Conservation (phyloP, 2,113 vertebrate species). For the Atractosteus spatula region DNA sequence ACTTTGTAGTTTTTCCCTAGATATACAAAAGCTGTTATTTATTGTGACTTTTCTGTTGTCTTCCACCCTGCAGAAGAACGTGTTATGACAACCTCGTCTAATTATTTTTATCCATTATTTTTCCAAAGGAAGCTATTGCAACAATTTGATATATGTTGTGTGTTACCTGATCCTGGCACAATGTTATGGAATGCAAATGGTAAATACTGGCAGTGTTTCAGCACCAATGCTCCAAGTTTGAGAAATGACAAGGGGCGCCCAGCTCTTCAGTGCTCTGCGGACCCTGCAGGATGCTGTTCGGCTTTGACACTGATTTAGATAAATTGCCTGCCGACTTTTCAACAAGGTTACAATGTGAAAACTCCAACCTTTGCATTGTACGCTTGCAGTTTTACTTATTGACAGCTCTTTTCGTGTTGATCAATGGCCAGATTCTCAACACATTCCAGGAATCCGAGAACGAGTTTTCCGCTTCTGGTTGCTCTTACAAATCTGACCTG, state of each 20-base stretch:
- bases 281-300: conserved; percentile 62
- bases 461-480: too few relatives aligned
- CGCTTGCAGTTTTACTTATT: conserved; percentile 14
- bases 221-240: conserved; percentile 44
- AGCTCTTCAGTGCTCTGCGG: conserved; percentile 41
- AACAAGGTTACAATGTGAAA: conserved; percentile 32
- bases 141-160: conserved; percentile 34
- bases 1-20: not conserved
- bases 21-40: not conserved
- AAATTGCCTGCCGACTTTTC: conserved; percentile 56
- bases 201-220: conserved; percentile 62
- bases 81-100: too few relatives aligned
- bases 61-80: too few relatives aligned
- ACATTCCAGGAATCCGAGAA: not conserved
- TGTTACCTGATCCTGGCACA: conserved; percentile 47
- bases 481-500: too few relatives aligned
- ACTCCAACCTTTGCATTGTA: conserved; percentile 28
- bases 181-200: conserved; percentile 51
- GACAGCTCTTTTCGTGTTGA: not conserved
- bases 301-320: conserved; percentile 80
- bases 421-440: conserved; percentile 2
- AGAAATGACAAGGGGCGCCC: conserved; percentile 58
- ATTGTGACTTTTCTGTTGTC: too few relatives aligned
- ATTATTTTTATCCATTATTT: not conserved
- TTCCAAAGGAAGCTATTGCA: conserved; percentile 28